phyloP scores from a whole-genome alignment of 2,113 vertebrate species.

The Mormyrus lacerda region DNA sequence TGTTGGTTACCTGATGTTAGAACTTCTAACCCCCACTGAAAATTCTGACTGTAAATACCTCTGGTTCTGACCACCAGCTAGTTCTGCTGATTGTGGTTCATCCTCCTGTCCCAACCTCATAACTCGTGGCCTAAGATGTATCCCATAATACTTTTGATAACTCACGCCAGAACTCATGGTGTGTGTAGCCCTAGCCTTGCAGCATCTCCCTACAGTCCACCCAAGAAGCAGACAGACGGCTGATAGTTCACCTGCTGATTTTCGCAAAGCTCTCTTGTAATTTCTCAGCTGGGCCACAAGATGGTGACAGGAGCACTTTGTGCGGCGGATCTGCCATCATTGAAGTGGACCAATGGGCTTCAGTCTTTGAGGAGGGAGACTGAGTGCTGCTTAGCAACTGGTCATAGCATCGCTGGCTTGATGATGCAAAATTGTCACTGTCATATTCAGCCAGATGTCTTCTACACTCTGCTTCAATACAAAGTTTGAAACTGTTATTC shows the following conservation, averaged over 20 bases:
- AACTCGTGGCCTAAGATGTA: neutral
- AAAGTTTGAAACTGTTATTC: neutral
- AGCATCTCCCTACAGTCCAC: neutral
- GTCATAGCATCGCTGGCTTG: neutral
- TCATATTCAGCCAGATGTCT: neutral
- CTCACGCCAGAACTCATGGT: neutral
- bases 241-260: neutral
- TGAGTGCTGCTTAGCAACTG: constrained; percentile 8
- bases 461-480: neutral
- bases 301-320: neutral
- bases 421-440: neutral
- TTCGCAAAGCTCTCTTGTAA: neutral
- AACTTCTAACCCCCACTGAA: neutral
- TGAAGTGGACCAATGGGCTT: neutral
- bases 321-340: neutral
- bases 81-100: neutral
- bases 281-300: neutral
- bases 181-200: neutral
- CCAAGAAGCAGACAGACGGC: neutral
- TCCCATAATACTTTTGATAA: neutral
- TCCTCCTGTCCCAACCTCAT: neutral
- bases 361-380: neutral
- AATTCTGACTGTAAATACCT: neutral
- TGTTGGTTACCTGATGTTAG: neutral
- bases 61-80: neutral